These are phyloP conservation scores for Calyptomena viridis DNA, from an alignment of 2,113 vertebrate genomes.

Conservation along the genomic window DNA sequence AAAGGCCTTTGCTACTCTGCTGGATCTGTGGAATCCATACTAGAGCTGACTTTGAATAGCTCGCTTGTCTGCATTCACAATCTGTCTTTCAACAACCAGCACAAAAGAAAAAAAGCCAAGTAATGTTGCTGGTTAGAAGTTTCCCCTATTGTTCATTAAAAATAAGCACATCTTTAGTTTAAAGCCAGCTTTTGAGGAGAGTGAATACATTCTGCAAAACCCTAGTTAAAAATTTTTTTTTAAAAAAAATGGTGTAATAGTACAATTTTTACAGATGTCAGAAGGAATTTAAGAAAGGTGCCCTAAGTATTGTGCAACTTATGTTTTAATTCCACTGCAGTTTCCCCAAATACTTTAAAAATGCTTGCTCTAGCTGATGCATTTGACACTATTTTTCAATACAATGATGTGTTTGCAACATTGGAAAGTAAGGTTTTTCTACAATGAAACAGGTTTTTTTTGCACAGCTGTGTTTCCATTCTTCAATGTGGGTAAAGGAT, in stretches of 20 bases:
- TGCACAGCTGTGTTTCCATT: neutral
- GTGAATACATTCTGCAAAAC: neutral
- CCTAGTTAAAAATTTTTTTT: neutral
- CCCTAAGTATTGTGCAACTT: neutral
- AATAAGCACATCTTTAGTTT: neutral
- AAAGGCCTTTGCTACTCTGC: neutral
- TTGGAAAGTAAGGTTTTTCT: constrained; percentile 2
- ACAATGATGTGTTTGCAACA: neutral
- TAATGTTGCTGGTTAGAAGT: neutral
- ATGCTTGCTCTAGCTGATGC: neutral
- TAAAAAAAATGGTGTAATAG: no score
- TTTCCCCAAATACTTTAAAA: neutral
- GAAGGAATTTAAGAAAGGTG: neutral
- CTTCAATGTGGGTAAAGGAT: neutral
- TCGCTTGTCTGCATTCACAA: neutral
- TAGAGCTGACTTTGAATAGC: neutral
- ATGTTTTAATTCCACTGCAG: neutral
- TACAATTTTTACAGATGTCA: neutral
- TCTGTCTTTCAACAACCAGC: constrained; percentile 28
- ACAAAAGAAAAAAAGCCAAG: neutral
- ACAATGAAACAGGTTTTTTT: neutral
- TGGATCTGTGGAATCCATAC: neutral
- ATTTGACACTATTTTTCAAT: constrained; percentile 13
- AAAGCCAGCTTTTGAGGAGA: neutral
- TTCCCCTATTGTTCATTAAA: neutral